Evolutionary conservation across 1,140 invertebrate genomes (phyloP).

Genomic region (Philotrypesis tridentata): DNA sequence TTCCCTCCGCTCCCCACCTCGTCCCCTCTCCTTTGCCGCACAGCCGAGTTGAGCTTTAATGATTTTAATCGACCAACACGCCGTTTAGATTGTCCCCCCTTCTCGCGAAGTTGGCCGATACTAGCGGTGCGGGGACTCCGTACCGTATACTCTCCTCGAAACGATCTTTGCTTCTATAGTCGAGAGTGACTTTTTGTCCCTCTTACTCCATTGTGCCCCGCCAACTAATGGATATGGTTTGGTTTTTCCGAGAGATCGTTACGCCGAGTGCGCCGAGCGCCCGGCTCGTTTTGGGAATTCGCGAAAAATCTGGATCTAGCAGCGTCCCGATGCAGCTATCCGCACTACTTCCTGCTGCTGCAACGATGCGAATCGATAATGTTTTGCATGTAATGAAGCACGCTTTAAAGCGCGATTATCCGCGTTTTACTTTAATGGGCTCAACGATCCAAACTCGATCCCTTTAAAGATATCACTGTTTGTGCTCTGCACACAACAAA

Average conservation of each 20-base stretch:
- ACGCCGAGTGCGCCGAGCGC: not conserved
- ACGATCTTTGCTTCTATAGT: not conserved
- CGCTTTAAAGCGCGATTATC: slow-evolving; percentile 28
- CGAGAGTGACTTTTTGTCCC: no score
- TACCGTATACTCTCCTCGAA: no score
- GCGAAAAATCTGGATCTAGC: no score
- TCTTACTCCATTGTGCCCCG: not conserved
- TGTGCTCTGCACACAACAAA: not conserved
- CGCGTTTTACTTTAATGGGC: slow-evolving; percentile 23
- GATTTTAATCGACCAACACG: slow-evolving; percentile 43
- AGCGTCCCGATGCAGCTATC: no score
- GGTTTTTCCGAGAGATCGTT: not conserved
- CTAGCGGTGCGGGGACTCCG: no score
- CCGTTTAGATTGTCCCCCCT: slow-evolving; percentile 15
- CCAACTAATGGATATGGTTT: slow-evolving; percentile 22
- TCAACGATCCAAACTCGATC: slow-evolving; percentile 17
- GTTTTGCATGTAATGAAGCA: slow-evolving; percentile 37
- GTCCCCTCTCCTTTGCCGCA: not conserved
- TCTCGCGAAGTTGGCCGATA: not conserved
- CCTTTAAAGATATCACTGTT: slow-evolving; percentile 2
- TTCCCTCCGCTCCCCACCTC: not conserved
- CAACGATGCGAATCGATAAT: slow-evolving; percentile 1
- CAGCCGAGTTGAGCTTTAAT: slow-evolving; percentile 36
- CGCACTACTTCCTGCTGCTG: no score
- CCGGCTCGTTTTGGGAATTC: no score